Evolutionary conservation across 2,113 vertebrate species (phyloP), one percentile per base, ranked within the genome.

Genomic region (Coptodon rendalli): DNA sequence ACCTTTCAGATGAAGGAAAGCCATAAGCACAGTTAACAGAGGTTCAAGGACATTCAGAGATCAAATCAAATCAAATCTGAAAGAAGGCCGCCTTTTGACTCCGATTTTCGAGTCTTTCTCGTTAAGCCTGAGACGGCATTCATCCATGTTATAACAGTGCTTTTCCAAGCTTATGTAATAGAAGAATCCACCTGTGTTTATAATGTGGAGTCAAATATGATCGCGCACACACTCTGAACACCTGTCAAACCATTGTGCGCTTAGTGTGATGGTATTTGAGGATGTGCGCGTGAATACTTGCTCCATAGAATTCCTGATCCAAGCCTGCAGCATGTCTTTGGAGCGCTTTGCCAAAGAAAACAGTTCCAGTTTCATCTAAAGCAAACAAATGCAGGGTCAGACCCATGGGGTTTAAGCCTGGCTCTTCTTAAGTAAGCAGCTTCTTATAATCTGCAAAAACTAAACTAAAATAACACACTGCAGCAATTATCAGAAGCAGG

Each of bases 301-400:
- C 34, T 84, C 63, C 66, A 82, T 11, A 78, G 13, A 31, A 48
- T 56, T 50, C 57, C 43, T 85, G 79, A 83, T 86, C 73, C 66
- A 66, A 82, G 79, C 83, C 53, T 84, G 40, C 10, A 52, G 19
- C 56, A 52, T 22, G 57, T 68, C 45, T 80, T 59, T 61, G 7
- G 24, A 91, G 54, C 38, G 22, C 63, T 80, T 50, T 87, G 82
- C 89, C 88, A 92, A 90, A 40, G 31, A 81, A 87, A 86, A 84
- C 83, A 59, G 61, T 27, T 85, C 27, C 29, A 38, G 7, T 78
- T 90, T 87, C 56, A 84, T 84, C 43, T 71, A 80, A 84, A 82
- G 50, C 63, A 90, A 90, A 86, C 80, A 86, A 53, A 86, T 38
- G 9, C 40, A 7, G 43, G 38, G 73, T 82, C 80, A 81, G 63